phyloP scores from a whole-genome alignment of 2,113 vertebrate genomes.

The Galbula dea region DNA sequence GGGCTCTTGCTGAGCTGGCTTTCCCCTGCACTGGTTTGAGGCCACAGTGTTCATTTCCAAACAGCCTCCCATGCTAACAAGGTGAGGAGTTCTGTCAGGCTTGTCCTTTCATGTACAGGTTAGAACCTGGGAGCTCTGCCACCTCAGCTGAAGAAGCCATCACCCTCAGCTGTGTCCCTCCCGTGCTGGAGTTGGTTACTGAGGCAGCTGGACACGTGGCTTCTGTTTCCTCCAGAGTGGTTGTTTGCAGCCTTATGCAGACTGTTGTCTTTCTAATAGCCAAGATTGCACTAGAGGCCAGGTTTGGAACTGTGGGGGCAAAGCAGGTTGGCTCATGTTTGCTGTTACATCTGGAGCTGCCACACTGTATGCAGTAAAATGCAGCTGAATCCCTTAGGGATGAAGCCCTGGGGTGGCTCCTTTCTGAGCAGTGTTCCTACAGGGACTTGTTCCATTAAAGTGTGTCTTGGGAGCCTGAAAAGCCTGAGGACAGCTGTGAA shows the following conservation, averaged over 20 bases:
- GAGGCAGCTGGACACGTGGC: too few species aligned
- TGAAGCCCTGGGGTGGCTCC: fast-evolving
- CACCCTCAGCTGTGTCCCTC: background rate
- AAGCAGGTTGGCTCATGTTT: background rate
- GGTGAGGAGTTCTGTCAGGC: background rate
- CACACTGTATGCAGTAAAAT: background rate
- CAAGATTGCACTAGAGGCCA: background rate
- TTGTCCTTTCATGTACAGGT: background rate
- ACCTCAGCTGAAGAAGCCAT: background rate
- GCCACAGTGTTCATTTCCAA: background rate
- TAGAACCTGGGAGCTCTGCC: background rate
- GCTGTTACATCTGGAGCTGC: background rate
- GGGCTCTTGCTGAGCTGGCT: background rate
- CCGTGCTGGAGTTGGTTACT: background rate
- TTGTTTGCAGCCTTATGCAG: background rate
- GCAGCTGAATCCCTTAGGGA: background rate
- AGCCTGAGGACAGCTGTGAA: background rate
- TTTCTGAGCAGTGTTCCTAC: background rate
- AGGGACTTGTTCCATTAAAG: background rate
- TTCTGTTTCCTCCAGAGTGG: background rate
- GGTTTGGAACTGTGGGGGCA: background rate
- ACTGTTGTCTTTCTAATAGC: background rate
- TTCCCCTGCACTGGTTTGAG: background rate
- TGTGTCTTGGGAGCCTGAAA: background rate
- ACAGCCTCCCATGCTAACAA: background rate